Evolutionary conservation across 2,113 vertebrate genomes (phyloP).

Genomic region (Sarotherodon lohbergeri): DNA sequence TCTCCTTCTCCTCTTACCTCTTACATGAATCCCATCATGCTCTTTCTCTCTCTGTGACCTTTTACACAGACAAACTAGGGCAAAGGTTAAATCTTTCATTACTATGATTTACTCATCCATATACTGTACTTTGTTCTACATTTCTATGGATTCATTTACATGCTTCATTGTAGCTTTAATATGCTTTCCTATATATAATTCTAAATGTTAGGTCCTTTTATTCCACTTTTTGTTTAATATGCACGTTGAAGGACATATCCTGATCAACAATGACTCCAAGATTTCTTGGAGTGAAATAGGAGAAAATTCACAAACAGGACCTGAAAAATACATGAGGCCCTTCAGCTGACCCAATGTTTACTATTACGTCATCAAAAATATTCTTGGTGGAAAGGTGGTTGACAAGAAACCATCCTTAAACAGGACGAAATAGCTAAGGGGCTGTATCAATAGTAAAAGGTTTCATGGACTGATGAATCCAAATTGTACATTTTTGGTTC

Average conservation of each 20-base stretch:
- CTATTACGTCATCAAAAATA: accelerated
- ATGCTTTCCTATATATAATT: not conserved
- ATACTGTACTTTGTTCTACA: not conserved
- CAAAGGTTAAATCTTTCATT: not conserved
- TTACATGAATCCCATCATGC: not conserved
- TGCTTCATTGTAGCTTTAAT: not conserved
- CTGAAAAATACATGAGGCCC: not conserved
- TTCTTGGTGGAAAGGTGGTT: not conserved
- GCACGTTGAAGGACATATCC: accelerated
- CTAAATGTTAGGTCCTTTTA: not conserved
- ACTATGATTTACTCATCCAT: not conserved
- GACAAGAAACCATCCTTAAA: not conserved
- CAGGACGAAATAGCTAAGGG: not conserved
- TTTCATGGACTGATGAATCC: not conserved
- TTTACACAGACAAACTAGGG: not conserved
- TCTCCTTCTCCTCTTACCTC: not conserved
- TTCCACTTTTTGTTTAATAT: not conserved
- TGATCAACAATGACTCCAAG: not conserved
- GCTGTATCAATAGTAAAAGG: not conserved
- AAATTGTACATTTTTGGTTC: not conserved
- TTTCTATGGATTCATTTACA: not conserved
- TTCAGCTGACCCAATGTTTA: not conserved
- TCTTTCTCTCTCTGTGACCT: not conserved
- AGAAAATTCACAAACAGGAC: not conserved
- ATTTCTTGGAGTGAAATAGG: not conserved